Base-by-base conservation (phyloP, 1,140 invertebrate species). In the Agraylea sexmaculata region DNA sequence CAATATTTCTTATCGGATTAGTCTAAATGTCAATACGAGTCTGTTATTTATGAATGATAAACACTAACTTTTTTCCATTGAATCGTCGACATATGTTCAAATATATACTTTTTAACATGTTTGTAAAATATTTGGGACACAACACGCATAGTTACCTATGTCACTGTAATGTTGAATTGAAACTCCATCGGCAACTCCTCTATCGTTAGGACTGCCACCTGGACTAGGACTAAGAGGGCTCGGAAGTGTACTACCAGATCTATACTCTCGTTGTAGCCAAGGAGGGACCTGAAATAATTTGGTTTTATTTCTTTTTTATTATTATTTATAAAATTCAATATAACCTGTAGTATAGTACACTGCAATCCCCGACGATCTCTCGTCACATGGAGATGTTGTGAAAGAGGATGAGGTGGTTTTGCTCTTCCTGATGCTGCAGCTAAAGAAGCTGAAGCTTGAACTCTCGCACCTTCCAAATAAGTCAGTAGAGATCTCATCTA, bases 401-500 rank as follows among this genome's bases (percentile, higher is more conserved):
- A 75, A 34, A 93, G 66, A 0, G 86, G 83, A 69, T 90, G 87
- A 37, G 76, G 76, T n/a, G 66, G 69, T 44, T 77, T 70, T 20
- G 77, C 74, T 44, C 79, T 70, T 37, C 78, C 81, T 54, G 91
- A 86, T 19, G 92, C 55, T 54, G 88, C 85, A 30, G 80, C 75
- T 13, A 94, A 59, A 20, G 79, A 79, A 25, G 77, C 78, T 21
- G 86, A 78, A 15, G 94, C 73, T 64, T 95, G 94, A 52, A 82
- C 84, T 46, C 83, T 75, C 4, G 87, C 78, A 1, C 88, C 90
- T 65, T 95, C 90, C 42, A 94, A 64, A 55, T 91, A 95, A 5
- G 87, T 81, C 34, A 94, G 62, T 82, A 90, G 92, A 2, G 86
- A 86, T 52, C 83, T 77, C 72, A 91, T 89, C 88, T 94, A 57